Evolutionary conservation across 2,113 vertebrate genomes (phyloP).

Genomic region (Uria lomvia): DNA sequence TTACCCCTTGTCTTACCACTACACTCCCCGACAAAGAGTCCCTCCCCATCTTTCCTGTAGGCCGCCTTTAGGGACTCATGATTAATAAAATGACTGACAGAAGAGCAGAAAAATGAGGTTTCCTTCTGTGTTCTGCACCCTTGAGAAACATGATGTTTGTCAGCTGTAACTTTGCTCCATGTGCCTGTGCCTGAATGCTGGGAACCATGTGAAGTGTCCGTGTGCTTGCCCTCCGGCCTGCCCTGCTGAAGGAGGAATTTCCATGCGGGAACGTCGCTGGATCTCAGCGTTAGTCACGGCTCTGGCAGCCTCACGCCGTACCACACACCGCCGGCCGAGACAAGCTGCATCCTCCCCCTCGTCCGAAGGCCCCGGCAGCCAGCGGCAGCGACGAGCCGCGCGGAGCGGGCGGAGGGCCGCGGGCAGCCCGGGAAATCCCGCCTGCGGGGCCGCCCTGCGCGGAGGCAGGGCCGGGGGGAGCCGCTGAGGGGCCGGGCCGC

Average conservation of each 20-base stretch:
- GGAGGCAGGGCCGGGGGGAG: too few species aligned
- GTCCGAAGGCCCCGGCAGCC: background rate
- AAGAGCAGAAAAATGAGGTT: background rate
- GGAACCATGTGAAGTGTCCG: accelerated
- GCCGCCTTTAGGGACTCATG: background rate
- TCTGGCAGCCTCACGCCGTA: accelerated
- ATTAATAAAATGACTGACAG: background rate
- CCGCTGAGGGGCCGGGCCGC: too few species aligned
- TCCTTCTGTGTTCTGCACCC: background rate
- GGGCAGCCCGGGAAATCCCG: background rate
- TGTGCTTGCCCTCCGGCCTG: too few species aligned
- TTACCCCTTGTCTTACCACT: too few species aligned
- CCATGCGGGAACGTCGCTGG: accelerated
- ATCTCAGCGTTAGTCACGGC: background rate
- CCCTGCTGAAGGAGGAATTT: background rate
- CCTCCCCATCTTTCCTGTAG: too few species aligned
- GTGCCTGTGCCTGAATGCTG: accelerated
- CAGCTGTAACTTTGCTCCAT: background rate
- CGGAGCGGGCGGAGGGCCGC: too few species aligned
- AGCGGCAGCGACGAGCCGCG: background rate
- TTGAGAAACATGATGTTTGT: background rate
- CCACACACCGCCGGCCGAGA: accelerated
- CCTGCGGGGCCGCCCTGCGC: background rate
- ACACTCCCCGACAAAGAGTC: too few species aligned
- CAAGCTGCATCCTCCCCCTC: background rate